These are phyloP conservation scores for Notospermus geniculatus DNA, from an alignment of 1,140 invertebrate genomes.

Conservation along the genomic window DNA sequence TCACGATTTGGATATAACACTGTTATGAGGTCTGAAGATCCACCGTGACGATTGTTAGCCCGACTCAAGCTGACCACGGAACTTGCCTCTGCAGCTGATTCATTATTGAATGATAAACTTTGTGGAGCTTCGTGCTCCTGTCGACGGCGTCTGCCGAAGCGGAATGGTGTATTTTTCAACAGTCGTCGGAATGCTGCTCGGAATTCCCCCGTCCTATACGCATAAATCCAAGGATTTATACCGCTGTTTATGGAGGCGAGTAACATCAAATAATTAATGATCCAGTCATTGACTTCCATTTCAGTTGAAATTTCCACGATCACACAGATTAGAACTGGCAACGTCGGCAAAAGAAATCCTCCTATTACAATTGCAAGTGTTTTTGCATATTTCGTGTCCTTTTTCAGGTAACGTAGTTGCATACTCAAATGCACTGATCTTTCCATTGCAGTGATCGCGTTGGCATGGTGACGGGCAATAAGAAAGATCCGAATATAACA, in stretches of 20 bases:
- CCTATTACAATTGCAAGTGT: constrained; percentile 66
- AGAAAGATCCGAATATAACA: constrained; percentile 69
- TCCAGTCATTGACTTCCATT: constrained; percentile 59
- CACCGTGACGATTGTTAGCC: too few relatives aligned
- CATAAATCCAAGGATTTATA: constrained; percentile 69
- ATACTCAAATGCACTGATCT: constrained; percentile 57
- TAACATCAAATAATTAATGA: constrained; percentile 60
- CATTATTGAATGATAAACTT: too few relatives aligned
- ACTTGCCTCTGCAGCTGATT: too few relatives aligned
- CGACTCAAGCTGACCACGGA: too few relatives aligned
- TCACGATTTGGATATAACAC: too few relatives aligned
- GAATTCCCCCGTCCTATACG: constrained; percentile 67
- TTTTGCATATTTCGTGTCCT: constrained; percentile 61
- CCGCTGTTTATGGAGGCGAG: constrained; percentile 64
- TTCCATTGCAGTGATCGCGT: constrained; percentile 67
- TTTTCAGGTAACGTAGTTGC: constrained; percentile 28
- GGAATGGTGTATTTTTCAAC: too few relatives aligned
- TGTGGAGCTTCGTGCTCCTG: too few relatives aligned
- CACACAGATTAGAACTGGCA: constrained; percentile 64
- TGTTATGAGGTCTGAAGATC: too few relatives aligned
- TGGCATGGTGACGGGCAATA: constrained; percentile 65
- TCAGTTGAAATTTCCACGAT: constrained; percentile 61
- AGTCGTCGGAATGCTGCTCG: constrained; percentile 58
- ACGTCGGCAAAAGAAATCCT: constrained; percentile 64
- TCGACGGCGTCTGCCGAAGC: too few relatives aligned